Conservation (phyloP, 2,797 vertebrate genomes). For the Anomalospiza imberbis region DNA sequence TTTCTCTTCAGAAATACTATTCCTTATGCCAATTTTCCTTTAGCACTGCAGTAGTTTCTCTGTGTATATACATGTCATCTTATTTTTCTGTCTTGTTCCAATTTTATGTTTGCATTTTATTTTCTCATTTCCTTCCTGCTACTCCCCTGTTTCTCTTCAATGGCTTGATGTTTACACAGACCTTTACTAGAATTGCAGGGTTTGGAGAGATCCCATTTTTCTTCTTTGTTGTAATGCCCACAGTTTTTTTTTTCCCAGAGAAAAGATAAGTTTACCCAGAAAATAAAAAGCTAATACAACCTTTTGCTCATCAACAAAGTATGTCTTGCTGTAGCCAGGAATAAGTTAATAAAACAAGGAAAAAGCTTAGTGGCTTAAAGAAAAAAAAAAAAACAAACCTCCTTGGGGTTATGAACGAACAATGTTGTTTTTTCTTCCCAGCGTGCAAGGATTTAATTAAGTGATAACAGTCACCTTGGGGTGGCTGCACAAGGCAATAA, state of each 20-base stretch:
- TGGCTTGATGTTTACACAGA: slow-evolving; percentile 73
- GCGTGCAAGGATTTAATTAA: slow-evolving; percentile 92
- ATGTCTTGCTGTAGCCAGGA: slow-evolving; percentile 78
- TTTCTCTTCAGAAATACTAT: slow-evolving; percentile 32
- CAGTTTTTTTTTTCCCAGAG: slow-evolving; percentile 62
- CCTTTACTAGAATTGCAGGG: slow-evolving; percentile 70
- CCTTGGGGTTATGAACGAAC: slow-evolving; percentile 89
- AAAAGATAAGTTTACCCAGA: slow-evolving; percentile 80
- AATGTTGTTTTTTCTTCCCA: slow-evolving; percentile 90
- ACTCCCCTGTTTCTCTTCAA: slow-evolving; percentile 74
- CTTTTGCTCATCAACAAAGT: slow-evolving; percentile 81
- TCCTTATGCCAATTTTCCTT: slow-evolving; percentile 48
- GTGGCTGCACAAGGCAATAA: slow-evolving; percentile 89
- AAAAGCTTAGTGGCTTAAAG: slow-evolving; percentile 78
- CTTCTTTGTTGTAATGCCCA: slow-evolving; percentile 65
- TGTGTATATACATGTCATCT: slow-evolving; percentile 46
- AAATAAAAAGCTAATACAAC: slow-evolving; percentile 81
- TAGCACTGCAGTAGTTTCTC: slow-evolving; percentile 45
- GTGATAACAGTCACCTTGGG: slow-evolving; percentile 95
- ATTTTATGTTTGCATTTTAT: slow-evolving; percentile 81
- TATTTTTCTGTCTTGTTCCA: slow-evolving; percentile 69
- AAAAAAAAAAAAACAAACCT: slow-evolving; percentile 75
- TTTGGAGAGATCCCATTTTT: slow-evolving; percentile 63
- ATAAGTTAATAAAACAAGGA: slow-evolving; percentile 83
- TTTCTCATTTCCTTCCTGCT: slow-evolving; percentile 74